These are phyloP conservation scores for Rachycentron canadum DNA, from an alignment of 2,797 vertebrate genomes.

Conservation along the genomic window DNA sequence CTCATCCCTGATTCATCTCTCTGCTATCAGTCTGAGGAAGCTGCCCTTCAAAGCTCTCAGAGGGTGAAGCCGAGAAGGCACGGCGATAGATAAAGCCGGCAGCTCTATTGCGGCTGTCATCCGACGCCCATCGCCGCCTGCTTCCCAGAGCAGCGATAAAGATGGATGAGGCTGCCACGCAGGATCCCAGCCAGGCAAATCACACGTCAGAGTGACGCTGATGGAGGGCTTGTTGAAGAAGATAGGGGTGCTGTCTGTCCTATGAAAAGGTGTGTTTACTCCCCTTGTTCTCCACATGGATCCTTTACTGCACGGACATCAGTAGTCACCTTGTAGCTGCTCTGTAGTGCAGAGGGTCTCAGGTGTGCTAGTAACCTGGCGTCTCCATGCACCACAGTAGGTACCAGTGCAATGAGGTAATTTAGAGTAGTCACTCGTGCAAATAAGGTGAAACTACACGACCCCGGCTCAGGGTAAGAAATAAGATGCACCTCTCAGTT, in stretches of 20 bases:
- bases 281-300: conserved; percentile 6
- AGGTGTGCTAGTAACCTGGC: neutral
- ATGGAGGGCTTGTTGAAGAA: conserved; percentile 47
- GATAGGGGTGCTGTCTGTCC: conserved; percentile 44
- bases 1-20: conserved; percentile 37
- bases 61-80: conserved; percentile 59
- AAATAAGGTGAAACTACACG: neutral
- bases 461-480: neutral
- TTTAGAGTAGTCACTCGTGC: neutral
- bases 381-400: neutral
- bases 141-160: conserved; percentile 58
- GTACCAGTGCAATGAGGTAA: neutral
- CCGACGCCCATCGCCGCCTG: conserved; percentile 48
- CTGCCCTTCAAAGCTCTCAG: conserved; percentile 64
- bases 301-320: conserved; percentile 1
- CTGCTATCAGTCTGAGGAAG: conserved; percentile 50
- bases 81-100: conserved; percentile 58
- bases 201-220: conserved; percentile 42
- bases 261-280: conserved; percentile 25
- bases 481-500: neutral
- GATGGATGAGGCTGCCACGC: conserved; percentile 70
- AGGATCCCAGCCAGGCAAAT: conserved; percentile 45
- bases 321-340: neutral
- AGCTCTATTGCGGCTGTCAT: conserved; percentile 65
- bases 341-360: neutral